Conservation (phyloP, 2,113 vertebrate species). For the Phasianus colchicus region DNA sequence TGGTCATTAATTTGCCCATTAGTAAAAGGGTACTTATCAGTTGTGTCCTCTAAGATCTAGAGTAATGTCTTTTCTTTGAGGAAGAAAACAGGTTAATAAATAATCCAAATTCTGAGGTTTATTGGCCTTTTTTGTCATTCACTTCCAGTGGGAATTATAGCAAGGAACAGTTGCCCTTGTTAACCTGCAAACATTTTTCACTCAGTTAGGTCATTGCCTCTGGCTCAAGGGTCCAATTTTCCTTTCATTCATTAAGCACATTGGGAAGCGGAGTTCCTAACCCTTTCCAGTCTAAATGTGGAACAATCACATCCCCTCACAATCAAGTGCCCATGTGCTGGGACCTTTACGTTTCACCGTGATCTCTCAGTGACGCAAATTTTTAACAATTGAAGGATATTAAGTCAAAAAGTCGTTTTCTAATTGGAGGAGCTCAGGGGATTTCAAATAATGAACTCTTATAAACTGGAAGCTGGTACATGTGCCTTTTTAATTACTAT, state of each 20-base stretch:
- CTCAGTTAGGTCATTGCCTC: constrained; percentile 88
- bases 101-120: constrained; percentile 73
- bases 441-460: constrained; percentile 82
- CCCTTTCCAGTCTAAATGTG: constrained; percentile 91
- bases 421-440: constrained; percentile 84
- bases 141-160: constrained; percentile 81
- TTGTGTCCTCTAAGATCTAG: constrained; percentile 49
- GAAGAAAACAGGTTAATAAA: constrained; percentile 79
- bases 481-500: constrained; percentile 83
- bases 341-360: constrained; percentile 81
- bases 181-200: constrained; percentile 96
- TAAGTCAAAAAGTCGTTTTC: constrained; percentile 88
- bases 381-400: constrained; percentile 99
- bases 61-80: constrained; percentile 57
- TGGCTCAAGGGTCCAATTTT: constrained; percentile 89
- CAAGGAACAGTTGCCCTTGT: constrained; percentile 84
- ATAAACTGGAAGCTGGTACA: constrained; percentile 84
- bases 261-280: constrained; percentile 94
- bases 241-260: constrained; percentile 92
- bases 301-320: constrained; percentile 91
- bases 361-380: constrained; percentile 90
- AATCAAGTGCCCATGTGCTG: constrained; percentile 84
- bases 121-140: constrained; percentile 84
- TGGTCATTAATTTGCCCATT: background rate
- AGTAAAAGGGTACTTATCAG: constrained; percentile 20